A percentile compares a stretch with the other conserved stretches of the same genome.
Conservation (phyloP, 2,888 invertebrate genomes). For the Drosophila algonquin region DNA sequence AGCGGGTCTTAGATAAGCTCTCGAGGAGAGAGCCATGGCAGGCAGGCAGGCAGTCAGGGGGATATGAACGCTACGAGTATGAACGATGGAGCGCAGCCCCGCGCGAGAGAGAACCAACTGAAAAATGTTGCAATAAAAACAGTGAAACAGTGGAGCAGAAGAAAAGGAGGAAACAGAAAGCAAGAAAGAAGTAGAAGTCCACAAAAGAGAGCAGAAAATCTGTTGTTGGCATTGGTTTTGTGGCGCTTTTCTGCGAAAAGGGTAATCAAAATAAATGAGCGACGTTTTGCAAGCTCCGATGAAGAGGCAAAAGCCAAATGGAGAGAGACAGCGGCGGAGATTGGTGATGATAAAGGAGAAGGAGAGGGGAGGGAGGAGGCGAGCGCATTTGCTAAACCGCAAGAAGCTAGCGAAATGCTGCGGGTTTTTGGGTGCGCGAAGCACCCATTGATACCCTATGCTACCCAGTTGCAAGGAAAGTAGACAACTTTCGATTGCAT, state of each 20-base stretch:
- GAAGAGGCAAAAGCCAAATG: slow-evolving; percentile 48
- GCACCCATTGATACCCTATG: no score
- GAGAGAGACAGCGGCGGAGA: slow-evolving; percentile 5
- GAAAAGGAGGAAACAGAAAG: not conserved
- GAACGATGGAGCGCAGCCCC: not conserved
- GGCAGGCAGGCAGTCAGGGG: not conserved
- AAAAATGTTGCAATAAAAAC: slow-evolving; percentile 48
- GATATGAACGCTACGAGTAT: no score
- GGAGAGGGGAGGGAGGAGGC: not conserved
- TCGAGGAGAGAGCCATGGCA: not conserved
- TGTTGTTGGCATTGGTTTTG: slow-evolving; percentile 51
- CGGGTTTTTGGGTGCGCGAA: not conserved
- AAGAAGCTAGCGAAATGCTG: not conserved
- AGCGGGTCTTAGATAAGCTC: not conserved
- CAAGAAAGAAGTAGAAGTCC: slow-evolving; percentile 20
- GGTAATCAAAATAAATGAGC: slow-evolving; percentile 78
- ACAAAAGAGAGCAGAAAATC: slow-evolving; percentile 58
- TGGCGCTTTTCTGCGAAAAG: slow-evolving; percentile 49
- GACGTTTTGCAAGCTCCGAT: slow-evolving; percentile 68
- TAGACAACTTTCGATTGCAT: no score
- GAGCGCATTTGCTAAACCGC: not conserved
- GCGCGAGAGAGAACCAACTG: not conserved
- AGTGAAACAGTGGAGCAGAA: slow-evolving; percentile 8
- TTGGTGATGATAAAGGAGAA: not conserved
- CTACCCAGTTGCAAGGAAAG: no score